Conservation (phyloP, 2,888 invertebrate genomes). For the Pollenia amentaria region DNA sequence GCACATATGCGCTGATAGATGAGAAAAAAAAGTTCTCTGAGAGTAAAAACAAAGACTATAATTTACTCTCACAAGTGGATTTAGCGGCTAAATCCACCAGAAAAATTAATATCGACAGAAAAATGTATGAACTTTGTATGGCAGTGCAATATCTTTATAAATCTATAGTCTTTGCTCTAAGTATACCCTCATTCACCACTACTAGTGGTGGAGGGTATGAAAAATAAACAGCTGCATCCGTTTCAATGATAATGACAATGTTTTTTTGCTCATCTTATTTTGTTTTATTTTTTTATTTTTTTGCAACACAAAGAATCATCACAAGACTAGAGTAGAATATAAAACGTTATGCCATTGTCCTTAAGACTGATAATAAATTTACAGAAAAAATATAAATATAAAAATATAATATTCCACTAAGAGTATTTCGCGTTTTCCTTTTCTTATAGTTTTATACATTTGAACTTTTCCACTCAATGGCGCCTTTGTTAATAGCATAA, state of each 20-base stretch:
- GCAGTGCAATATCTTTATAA: too few species aligned
- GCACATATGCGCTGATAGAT: too few species aligned
- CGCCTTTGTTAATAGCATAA: conserved; percentile 48
- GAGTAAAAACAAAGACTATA: too few species aligned
- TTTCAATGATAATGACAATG: conserved; percentile 29
- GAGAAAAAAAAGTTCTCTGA: too few species aligned
- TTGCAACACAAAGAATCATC: conserved; percentile 15
- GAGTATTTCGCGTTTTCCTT: conserved; percentile 38
- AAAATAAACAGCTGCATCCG: conserved; percentile 6
- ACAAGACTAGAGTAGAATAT: background rate
- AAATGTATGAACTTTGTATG: too few species aligned
- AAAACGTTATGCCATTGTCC: conserved; percentile 10
- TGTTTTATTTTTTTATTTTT: background rate
- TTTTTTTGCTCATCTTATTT: conserved; percentile 19
- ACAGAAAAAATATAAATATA: conserved; percentile 31
- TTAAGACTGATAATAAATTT: conserved; percentile 18
- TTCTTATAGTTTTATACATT: background rate
- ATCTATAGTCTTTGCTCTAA: too few species aligned
- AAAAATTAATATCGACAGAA: too few species aligned
- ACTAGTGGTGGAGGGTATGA: too few species aligned
- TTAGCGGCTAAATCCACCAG: too few species aligned
- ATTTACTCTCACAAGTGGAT: too few species aligned
- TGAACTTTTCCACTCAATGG: conserved; percentile 40
- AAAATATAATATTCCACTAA: conserved; percentile 37
- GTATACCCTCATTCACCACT: too few species aligned